Evolutionary conservation across 1,140 invertebrate genomes (phyloP).

Genomic region (Antheraea pernyi): DNA sequence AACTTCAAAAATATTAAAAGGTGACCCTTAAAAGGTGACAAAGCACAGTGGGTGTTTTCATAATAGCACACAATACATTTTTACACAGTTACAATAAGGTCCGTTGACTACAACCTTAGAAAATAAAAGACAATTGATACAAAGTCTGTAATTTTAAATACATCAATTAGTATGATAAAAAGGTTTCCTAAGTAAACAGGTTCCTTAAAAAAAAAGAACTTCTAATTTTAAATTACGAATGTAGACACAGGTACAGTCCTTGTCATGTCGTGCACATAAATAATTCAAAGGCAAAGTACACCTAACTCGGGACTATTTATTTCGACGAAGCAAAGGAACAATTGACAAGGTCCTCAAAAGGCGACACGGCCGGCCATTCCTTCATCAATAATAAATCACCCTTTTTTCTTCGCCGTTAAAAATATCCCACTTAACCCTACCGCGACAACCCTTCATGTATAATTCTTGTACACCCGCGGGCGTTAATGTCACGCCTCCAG

Average conservation of each 20-base stretch:
- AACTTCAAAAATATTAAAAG: no score
- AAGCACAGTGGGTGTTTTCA: no score
- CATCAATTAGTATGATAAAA: neutral
- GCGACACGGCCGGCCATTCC: constrained; percentile 48
- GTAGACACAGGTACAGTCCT: neutral
- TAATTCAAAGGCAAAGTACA: neutral
- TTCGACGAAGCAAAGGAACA: constrained; percentile 7
- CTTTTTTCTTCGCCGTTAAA: constrained; percentile 39
- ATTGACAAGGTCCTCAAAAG: constrained; percentile 17
- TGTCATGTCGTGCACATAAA: neutral
- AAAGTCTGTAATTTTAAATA: neutral
- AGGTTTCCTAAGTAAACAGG: neutral
- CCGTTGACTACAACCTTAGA: no score
- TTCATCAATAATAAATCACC: constrained; percentile 55
- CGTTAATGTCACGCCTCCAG: constrained; percentile 74
- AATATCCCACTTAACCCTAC: constrained; percentile 66
- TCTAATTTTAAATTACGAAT: constrained; percentile 2
- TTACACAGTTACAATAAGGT: no score
- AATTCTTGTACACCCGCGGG: constrained; percentile 66
- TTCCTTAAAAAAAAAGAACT: neutral
- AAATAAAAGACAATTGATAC: no score
- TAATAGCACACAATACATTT: no score
- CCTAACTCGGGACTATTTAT: neutral
- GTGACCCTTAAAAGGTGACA: no score
- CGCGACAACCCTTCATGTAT: constrained; percentile 68